Evolutionary conservation across 2,113 vertebrate species (phyloP), one percentile per base, ranked within the genome.

Genomic region (human (Homo sapiens)): DNA sequence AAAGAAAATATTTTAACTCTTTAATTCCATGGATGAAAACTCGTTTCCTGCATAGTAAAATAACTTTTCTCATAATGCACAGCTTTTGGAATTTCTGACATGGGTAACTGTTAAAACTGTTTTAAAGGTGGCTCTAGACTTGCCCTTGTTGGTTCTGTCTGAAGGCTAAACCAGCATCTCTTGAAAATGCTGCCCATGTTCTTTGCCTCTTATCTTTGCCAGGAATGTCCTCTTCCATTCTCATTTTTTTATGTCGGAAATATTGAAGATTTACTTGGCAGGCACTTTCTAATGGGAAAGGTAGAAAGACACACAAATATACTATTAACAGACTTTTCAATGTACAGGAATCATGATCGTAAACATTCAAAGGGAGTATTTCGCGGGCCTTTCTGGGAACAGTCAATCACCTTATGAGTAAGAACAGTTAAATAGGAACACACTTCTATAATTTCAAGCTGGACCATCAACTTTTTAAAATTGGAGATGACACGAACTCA

Each of bases 241-340:
- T 89, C 45, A 55, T 66, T 93, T 72, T 75, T 88, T 95, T 86
- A 55, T 80, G 55, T 76, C 78, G 52, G 78, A 96, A 80, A 76
- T 40, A 81, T 40, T 87, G 66, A 79, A 52, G 48, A 61, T 73
- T 73, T 82, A 68, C 10, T 94, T 85, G 45, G 48, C 78, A 96
- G 52, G 27, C 8, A 40, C 20, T 80, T 23, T 94, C 6, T 89
- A 57, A 70, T 61, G 66, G 80, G 57, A 22, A 25, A 61, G 30
- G 22, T 73, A 52, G 23, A 16, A 86, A 72, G 61, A 70, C n/a
- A 93, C 59, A 30, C 14, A 61, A 59, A 27, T 73, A 61, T 59
- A 92, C 32, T 20, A 86, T 70, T 25, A 64, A 90, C 13, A 89
- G 40, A 50, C 20, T 22, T 76, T 93, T 88, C 73, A 96, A 72